A percentile compares a stretch with the other conserved stretches of the same genome.
Conservation (phyloP, 2,888 invertebrate genomes). For the Holacanthella duospinosa region DNA sequence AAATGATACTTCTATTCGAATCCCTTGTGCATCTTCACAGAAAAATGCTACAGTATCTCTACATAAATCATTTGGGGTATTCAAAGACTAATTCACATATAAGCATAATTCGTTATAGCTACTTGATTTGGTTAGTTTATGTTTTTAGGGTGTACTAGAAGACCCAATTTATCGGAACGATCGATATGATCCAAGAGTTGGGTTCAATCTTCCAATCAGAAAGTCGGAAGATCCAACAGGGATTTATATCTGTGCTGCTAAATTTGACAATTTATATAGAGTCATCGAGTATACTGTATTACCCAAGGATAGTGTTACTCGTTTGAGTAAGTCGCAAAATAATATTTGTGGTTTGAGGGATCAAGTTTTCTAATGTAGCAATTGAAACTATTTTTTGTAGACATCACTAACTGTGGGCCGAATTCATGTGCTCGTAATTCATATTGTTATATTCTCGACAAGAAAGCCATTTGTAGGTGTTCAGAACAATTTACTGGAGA, state of each 20-base stretch:
- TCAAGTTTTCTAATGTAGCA: too few relatives aligned
- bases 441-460: slow-evolving; percentile 59
- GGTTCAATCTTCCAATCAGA: slow-evolving; percentile 9
- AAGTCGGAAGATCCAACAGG: slow-evolving; percentile 11
- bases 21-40: slow-evolving; percentile 11
- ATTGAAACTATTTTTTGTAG: not conserved
- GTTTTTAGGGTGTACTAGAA: too few relatives aligned
- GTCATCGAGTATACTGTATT: slow-evolving; percentile 24
- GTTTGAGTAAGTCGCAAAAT: not conserved
- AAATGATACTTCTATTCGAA: slow-evolving; percentile 1
- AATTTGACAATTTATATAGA: slow-evolving; percentile 13
- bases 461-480: slow-evolving; percentile 66
- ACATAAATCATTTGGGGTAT: slow-evolving; percentile 12
- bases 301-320: not conserved
- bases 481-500: slow-evolving; percentile 68
- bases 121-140: too few relatives aligned
- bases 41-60: slow-evolving; percentile 8
- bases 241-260: slow-evolving; percentile 13
- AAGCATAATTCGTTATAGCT: too few relatives aligned
- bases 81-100: not conserved
- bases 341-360: too few relatives aligned
- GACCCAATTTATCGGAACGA: not conserved
- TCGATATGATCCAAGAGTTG: slow-evolving; percentile 10
- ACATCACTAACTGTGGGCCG: slow-evolving; percentile 50
- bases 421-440: slow-evolving; percentile 77